A percentile compares a stretch with the other conserved stretches of the same genome.
Conservation (phyloP, 2,797 vertebrate genomes). For the Tokudaia muenninki region DNA sequence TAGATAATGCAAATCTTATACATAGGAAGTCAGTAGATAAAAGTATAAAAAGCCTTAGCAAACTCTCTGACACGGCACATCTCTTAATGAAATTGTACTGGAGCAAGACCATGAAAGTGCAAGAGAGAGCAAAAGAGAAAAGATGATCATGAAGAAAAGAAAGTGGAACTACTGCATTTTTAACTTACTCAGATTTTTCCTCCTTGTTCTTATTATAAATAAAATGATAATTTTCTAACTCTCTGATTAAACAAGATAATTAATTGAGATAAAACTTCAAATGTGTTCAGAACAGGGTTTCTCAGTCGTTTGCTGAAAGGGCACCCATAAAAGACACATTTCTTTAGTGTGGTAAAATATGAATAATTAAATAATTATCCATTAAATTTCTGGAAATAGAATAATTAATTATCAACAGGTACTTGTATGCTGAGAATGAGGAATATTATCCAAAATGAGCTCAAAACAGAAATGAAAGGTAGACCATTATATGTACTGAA, state of each 20-base stretch:
- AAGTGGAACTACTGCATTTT: neutral
- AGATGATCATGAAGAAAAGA: neutral
- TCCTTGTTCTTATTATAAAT: neutral
- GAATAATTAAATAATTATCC: neutral
- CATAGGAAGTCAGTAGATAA: neutral
- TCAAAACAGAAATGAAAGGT: neutral
- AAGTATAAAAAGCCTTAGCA: neutral
- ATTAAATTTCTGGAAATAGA: neutral
- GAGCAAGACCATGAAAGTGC: neutral
- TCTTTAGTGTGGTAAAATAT: neutral
- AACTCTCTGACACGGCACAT: neutral
- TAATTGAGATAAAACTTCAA: neutral
- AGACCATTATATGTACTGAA: neutral
- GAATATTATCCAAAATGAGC: neutral
- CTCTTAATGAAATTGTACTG: neutral
- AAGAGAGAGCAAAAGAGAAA: neutral
- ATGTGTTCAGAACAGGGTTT: neutral
- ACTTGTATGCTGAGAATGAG: neutral
- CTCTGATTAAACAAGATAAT: neutral
- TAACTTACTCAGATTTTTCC: neutral
- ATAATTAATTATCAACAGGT: neutral
- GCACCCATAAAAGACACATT: neutral
- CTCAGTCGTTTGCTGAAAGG: neutral
- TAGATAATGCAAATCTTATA: neutral
- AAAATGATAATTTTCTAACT: neutral